Base-by-base conservation (phyloP, 37 sponge, comb jelly and placozoan genomes). In the Amphimedon queenslandica region DNA sequence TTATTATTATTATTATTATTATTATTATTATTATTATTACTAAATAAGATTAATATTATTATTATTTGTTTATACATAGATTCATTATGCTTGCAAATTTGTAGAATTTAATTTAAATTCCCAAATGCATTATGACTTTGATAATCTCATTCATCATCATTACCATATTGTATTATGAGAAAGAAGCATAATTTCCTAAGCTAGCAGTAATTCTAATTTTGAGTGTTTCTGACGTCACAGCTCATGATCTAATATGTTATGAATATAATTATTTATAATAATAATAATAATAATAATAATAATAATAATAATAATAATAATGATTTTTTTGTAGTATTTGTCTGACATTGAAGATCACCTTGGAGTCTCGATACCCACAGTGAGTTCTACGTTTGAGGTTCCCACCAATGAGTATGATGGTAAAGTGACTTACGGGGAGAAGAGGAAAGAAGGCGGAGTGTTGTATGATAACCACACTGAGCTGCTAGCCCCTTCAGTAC, bases 351-450 rank as follows among this genome's bases (percentile, higher is more conserved):
- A 96, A 70, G 87, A 78, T 18, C 94, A 96, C 40, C 74, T 96
- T 23, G 94, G 90, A 11, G 87, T 79, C 37, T 88, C 71, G 39
- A 85, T 96, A 42, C 77, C 94, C n/a, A 63, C 69, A 58, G 84
- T 88, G 4, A 76, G 57, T 20, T 24, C 43, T 27, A 40, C 77
- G 13, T 80, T 96, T 60, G 47, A 75, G 20, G 86, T 96, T 4
- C 84, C 88, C 0, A 72, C 76, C 24, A 88, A 82, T 67, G 98
- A 93, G 70, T 96, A 72, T 81, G 98, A 93, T 69, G 98, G 94
- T 30, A 93, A 93, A 67, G 83, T 93, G n/a, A 75, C 71, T 21
- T 97, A 97, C 40, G 98, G 98, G 58, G 77, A 74, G 75, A 87
- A 82, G 82, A 76, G 82, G 57, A 63, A 66, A 29, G 41, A 47